Evolutionary conservation across 2,888 invertebrate species (phyloP), one percentile per base, ranked within the genome.

Genomic region (Hemaris fuciformis): DNA sequence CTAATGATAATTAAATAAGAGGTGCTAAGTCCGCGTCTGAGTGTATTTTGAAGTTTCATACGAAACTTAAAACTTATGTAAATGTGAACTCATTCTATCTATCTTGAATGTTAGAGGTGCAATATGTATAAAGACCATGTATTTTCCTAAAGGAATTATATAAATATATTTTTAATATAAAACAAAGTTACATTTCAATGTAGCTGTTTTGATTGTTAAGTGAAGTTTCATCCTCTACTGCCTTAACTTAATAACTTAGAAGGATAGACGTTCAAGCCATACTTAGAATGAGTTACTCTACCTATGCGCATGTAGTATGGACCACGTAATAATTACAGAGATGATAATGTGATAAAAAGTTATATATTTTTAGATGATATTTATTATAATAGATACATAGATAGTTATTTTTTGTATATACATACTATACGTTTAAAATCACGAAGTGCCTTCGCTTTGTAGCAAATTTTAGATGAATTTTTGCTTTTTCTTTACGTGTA

Each of bases 351-450:
- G 88, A 90, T 89, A 89, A 77, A 76, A 66, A 56, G 27, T 53
- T 41, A 68, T 84, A 87, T 89, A 88, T 89, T 89, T 88, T 88
- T 88, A 86, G 86, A 88, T 67, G 70, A 80, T 84, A 82, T 87
- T 84, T 85, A 83, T 84, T 73, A 58, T 7, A 25, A 46, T 43
- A 59, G 43, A 27, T 23, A 43, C 18, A 43, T n/a, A 74, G 68
- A 71, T 78, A 76, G 80, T 75, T 79, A 72, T 75, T 68, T 79
- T 81, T 81, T 83, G 76, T 84, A 79, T 71, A 79, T 77, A 78
- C 66, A 46, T 68, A 68, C 18, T 2, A 41, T 57, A 57, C 6
- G n/a, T 41, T 57, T 23, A 31, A 46, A 31, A 53, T 53, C 53
- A 53, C 53, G 53, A 53, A 53, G 53, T 53, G 53, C 53, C 53